Base-by-base conservation (phyloP, 2,797 vertebrate species). In the Danio jaintianensis region DNA sequence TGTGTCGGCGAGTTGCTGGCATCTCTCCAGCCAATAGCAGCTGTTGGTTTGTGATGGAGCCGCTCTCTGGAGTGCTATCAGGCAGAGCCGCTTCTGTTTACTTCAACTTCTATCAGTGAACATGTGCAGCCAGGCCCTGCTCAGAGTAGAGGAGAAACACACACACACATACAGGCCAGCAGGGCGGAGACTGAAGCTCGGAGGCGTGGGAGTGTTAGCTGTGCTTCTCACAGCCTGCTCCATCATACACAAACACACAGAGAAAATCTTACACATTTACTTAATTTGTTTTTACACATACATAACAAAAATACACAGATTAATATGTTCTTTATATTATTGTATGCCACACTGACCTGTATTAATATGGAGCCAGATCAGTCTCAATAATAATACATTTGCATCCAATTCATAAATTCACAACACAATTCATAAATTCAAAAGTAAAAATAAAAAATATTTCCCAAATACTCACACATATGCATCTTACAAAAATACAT, bases 11-110 rank as follows among this genome's bases (percentile, higher is more conserved):
- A 12, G 48, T 11, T 52, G 38, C 63, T 87, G 86, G 86, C 81
- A n/a, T 43, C 7, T 3, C 42, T 84, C 82, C 76, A 84, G 85
- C 83, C 84, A 85, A 86, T 82, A 40, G 50, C 50, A 59, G 79
- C 53, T 61, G 53, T 55, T 77, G 15, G 40, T 29, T 64, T 78
- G 83, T 85, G 85, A 86, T 86, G 83, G 81, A 85, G 76, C 73
- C 64, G 63, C 83, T 75, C 84, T 88, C 67, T 61, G 63, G 80
- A 76, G 80, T 56, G 77, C 83, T 88, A 82, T 87, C 86, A 89
- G 89, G 86, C 86, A 79, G 82, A 78, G 88, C 88, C 81, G 87
- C 88, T 90, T 87, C 89, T 93, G 91, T 92, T 93, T 90, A 91
- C 89, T 92, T 90, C 84, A 93, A 85, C 85, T 62, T 82, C 91